Evolutionary conservation across 1,140 invertebrate genomes (phyloP), one percentile per base, ranked within the genome.

Genomic region (Acyrthosiphon pisum): DNA sequence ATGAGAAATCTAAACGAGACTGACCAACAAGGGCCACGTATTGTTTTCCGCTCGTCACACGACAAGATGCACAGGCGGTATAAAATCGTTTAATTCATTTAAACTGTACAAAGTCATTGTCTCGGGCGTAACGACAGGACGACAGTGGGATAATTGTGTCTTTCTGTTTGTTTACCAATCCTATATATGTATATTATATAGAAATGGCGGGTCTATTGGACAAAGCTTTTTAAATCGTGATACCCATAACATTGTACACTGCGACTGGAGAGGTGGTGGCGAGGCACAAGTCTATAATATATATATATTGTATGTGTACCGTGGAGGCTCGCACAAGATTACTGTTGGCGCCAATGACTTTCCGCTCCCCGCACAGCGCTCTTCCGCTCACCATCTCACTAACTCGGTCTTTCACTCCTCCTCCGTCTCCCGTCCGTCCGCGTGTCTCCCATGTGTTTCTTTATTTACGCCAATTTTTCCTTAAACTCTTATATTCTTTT

Each of bases 281-380:
- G 46, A 88, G 86, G 26, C 86, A 44, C 60, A 76, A 26, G 6
- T 44, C 26, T 86, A 14, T 84, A 81, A 30, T 84, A 37, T 37
- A 81, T 35, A 76, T 56, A 56, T 56, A 76, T 68, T 76, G 35
- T 22, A 37, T 81, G 41, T 23, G 46, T 48, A 35, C 46, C 46
- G 9, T 41, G 23, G n/a, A 92, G 91, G 76, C 91, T 92, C 76
- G 81, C 81, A 84, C 91, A 35, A 93, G 91, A 93, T 93, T 93
- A 93, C 50, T 93, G 91, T 86, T 93, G 91, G 91, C 91, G 91
- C 91, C 91, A 68, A 93, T 56, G 91, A 93, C 81, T 68, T 44
- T 68, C 89, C 89, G 53, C 53, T 35, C 48, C 60, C 26, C 60
- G 18, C 60, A 68, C 60, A n/a, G 60, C 11, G 2, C 87, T 20